Percentiles rank a stretch among this genome's conserved stretches.
phyloP scores from a whole-genome alignment of 2,888 invertebrate genomes.

The Hypercompe scribonia region DNA sequence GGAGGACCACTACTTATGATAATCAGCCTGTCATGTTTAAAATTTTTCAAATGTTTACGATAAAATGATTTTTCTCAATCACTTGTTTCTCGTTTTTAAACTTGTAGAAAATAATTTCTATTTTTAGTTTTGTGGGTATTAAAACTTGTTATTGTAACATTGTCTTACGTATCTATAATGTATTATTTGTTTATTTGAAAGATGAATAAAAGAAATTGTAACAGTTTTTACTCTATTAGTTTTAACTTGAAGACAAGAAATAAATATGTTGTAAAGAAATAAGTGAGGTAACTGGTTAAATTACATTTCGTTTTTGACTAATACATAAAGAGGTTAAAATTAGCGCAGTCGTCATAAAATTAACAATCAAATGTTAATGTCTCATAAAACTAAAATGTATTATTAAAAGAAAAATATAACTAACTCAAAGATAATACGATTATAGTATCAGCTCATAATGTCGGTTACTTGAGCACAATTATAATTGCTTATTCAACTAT shows the following conservation, averaged over 20 bases:
- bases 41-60: too few relatives aligned
- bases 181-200: too few relatives aligned
- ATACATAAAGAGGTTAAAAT: background rate
- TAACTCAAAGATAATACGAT: background rate
- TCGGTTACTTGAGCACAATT: constrained; percentile 51
- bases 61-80: too few relatives aligned
- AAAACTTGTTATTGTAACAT: too few relatives aligned
- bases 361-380: background rate
- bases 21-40: too few relatives aligned
- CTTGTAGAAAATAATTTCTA: background rate
- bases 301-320: background rate
- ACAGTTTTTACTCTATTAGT: background rate
- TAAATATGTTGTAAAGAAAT: background rate
- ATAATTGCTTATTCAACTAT: constrained; percentile 46
- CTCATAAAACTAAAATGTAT: background rate
- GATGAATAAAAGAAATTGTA: background rate
- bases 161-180: too few relatives aligned
- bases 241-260: background rate
- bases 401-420: background rate
- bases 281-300: background rate
- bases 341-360: background rate
- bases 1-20: too few relatives aligned
- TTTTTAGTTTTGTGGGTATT: too few relatives aligned
- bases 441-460: constrained; percentile 46
- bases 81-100: too few relatives aligned